Conservation (phyloP, 2,113 vertebrate genomes). For the Conger conger region DNA sequence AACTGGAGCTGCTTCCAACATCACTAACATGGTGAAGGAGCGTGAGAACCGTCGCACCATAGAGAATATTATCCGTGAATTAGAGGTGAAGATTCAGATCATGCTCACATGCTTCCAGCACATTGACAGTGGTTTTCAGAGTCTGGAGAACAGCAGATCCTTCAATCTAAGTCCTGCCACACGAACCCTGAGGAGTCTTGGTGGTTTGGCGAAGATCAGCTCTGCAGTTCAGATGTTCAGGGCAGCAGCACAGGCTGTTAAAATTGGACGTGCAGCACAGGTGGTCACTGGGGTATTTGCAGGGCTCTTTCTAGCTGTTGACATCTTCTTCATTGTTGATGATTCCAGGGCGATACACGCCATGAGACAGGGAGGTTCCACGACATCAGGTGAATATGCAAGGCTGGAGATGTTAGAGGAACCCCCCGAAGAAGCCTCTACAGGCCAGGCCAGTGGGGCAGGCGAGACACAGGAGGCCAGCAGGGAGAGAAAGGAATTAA, state of each 20-base stretch:
- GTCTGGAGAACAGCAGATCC: neutral
- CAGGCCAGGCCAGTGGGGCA: no score
- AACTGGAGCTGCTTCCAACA: constrained; percentile 47
- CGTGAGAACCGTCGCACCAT: constrained; percentile 38
- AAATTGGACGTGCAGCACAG: neutral
- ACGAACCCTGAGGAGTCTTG: neutral
- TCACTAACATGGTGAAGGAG: constrained; percentile 53
- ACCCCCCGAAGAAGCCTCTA: constrained; percentile 1
- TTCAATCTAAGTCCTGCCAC: neutral
- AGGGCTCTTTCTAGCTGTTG: constrained; percentile 31
- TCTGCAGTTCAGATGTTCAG: constrained; percentile 17
- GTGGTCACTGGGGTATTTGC: constrained; percentile 24
- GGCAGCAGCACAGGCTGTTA: constrained; percentile 31
- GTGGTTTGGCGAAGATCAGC: constrained; percentile 6
- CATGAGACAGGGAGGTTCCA: constrained; percentile 25
- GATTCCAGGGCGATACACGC: constrained; percentile 44
- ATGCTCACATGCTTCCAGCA: constrained; percentile 4
- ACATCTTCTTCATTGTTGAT: constrained; percentile 40
- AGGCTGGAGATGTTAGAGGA: neutral
- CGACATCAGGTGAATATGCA: neutral
- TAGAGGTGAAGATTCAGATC: constrained; percentile 31
- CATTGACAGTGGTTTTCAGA: neutral
- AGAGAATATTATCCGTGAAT: constrained; percentile 33
- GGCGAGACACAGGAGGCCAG: no score
- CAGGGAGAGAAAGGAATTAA: no score